A percentile compares a stretch with the other conserved stretches of the same genome.
Conservation (phyloP, 1,140 invertebrate genomes). For the Drosophila micromelanica region DNA sequence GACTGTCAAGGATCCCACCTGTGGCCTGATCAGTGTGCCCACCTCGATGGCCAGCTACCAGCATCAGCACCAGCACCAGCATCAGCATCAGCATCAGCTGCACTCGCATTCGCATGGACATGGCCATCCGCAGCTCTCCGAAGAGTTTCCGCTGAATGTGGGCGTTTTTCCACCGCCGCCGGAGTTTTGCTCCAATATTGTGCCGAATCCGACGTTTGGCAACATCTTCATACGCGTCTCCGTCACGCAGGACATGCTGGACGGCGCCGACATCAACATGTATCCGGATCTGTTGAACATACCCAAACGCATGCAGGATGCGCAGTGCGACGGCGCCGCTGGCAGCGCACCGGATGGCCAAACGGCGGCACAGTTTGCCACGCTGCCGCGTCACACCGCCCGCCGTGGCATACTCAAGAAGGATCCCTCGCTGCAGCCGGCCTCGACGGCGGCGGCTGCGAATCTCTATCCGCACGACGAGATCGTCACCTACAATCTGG, state of each 20-base stretch:
- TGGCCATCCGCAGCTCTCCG: constrained; percentile 58
- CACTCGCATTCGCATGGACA: constrained; percentile 57
- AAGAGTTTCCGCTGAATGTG: constrained; percentile 83
- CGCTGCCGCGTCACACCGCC: constrained; percentile 86
- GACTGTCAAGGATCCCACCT: constrained; percentile 77
- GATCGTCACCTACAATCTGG: constrained; percentile 83
- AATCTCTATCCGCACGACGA: constrained; percentile 80
- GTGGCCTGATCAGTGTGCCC: constrained; percentile 77
- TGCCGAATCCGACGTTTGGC: constrained; percentile 86
- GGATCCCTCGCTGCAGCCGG: constrained; percentile 67
- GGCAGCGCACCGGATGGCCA: constrained; percentile 50
- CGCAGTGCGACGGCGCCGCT: constrained; percentile 66
- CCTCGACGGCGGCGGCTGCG: constrained; percentile 33
- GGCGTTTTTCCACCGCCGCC: constrained; percentile 87
- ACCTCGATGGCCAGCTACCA: constrained; percentile 70
- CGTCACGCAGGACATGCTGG: constrained; percentile 88
- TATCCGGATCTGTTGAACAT: constrained; percentile 92
- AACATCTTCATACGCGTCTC: constrained; percentile 91
- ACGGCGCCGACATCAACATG: constrained; percentile 86
- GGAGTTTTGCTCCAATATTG: constrained; percentile 88
- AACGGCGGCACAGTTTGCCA: constrained; percentile 86
- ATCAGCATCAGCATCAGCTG: constrained; percentile 14
- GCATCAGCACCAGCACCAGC: constrained; percentile 11
- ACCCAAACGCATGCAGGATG: constrained; percentile 86
- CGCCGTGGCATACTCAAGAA: constrained; percentile 81